Base-by-base conservation (phyloP, 2,888 invertebrate species). In the Diarsia mendica region DNA sequence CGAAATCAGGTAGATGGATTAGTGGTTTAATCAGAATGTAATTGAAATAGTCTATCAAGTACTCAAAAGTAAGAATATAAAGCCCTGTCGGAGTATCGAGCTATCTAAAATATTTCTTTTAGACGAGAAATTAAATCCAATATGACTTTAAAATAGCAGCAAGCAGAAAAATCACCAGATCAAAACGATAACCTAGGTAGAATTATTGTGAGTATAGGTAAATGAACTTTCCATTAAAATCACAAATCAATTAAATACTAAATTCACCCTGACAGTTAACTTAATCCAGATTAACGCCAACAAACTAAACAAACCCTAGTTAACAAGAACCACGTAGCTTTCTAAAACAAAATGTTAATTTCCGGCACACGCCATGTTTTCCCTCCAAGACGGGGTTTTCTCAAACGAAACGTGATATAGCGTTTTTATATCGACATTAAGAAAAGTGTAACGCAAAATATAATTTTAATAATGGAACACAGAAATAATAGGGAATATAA, bases 311-410 rank as follows among this genome's bases (percentile, higher is more conserved):
- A 81, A 85, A 83, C 77, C 78, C 69, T 79, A 82, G 79, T 79
- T 80, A 84, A 78, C 81, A 74, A 83, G 85, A 77, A 76, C 82
- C 79, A 85, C 80, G 85, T 89, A 88, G 84, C 86, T 86, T 89
- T 88, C 86, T 88, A 85, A 89, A 89, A 89, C 90, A 91, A 91
- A 92, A 91, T 90, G 89, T 87, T 93, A 93, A 93, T 93, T 92
- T 93, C 93, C 93, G 93, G 87, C 79, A 80, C 85, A 82, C 89
- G 90, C 91, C 90, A 89, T 85, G 86, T 87, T 87, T 71, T 67
- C 58, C 80, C 73, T 58, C 23, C 66, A 82, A 85, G 84, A 85
- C 79, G 63, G 71, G 76, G 78, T 75, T 85, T 75, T 77, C 75
- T 77, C 66, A 60, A 58, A 73, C 66, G 13, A 67, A 84, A 76